These are phyloP conservation scores for Oscheius onirici DNA, from an alignment of 2,888 invertebrate genomes.

Conservation along the genomic window DNA sequence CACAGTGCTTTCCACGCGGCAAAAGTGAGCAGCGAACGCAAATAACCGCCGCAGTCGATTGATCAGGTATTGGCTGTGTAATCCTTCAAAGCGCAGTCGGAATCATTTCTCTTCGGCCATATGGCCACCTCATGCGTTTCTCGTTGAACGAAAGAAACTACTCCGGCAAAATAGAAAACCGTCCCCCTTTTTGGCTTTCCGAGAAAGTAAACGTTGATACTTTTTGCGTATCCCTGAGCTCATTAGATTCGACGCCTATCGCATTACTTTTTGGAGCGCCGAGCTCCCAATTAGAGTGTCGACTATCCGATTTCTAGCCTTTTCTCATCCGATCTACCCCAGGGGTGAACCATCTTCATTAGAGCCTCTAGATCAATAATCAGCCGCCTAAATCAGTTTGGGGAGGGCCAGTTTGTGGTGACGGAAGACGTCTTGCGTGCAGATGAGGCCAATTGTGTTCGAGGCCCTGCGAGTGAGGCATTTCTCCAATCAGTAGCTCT, in stretches of 20 bases:
- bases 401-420: conserved; percentile 28
- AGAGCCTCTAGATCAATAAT: conserved; percentile 34
- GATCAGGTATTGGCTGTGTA: conserved; percentile 30
- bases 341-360: conserved; percentile 30
- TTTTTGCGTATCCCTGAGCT: too few species aligned
- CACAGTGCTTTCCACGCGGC: conserved; percentile 25
- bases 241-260: conserved; percentile 4
- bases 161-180: too few species aligned
- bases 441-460: conserved; percentile 34
- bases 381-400: conserved; percentile 32
- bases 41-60: conserved; percentile 25
- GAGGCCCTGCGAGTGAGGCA: conserved; percentile 23
- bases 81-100: conserved; percentile 29
- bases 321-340: conserved; percentile 31
- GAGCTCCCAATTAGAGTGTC: conserved; percentile 12
- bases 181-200: too few species aligned
- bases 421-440: conserved; percentile 32
- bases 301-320: conserved; percentile 34
- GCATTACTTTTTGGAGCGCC: conserved; percentile 15
- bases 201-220: too few species aligned
- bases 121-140: conserved; percentile 21
- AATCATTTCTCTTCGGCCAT: conserved; percentile 27
- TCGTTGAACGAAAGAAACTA: neutral
- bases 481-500: conserved; percentile 21
- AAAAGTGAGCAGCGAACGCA: neutral